Base-by-base conservation (phyloP, 2,888 invertebrate genomes). In the Hirtodrosophila trivittata region DNA sequence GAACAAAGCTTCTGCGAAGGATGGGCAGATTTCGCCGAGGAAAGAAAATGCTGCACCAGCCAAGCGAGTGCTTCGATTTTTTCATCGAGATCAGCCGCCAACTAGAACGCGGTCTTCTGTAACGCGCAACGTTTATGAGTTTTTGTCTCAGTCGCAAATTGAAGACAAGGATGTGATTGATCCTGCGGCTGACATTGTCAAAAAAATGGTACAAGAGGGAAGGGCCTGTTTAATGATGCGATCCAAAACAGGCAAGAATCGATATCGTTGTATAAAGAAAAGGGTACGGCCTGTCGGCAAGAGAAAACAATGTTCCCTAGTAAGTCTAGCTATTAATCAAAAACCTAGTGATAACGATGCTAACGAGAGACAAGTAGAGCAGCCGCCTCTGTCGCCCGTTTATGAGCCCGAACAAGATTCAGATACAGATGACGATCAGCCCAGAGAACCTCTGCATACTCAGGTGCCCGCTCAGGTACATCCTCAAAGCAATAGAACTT, bases 161-260 rank as follows among this genome's bases (percentile, higher is more conserved):
- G 78, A 85, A 0, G 88, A 86, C 38, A 67, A 77, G 1, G 76
- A 84, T 5, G 25, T 1, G 49, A 54, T 12, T 68, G 89, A 90
- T 72, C 87, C 89, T 1, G 76, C 85, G 1, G 86, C 85, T 1
- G 90, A 90, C 62, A 74, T 90, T 9, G 85, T 90, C 16, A 69
- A 88, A 45, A 78, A 83, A 54, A 66, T 90, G 58, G 91, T 92
- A 66, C 91, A 91, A 87, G 92, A 92, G 88, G 92, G 92, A 83
- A 93, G 92, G 91, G 90, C 91, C 54, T 84, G 91, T 80, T 91
- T 92, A 45, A 91, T 92, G 88, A 92, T 91, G 87, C 92, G 92
- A 89, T 91, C 90, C 85, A 92, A 77, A 8, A 67, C 63, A 0
- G 89, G 89, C 1, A 80, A 72, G 46, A 43, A 10, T 0, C 59